Evolutionary conservation across 2,113 vertebrate genomes (phyloP), one percentile per base, ranked within the genome.

Genomic region (Erinaceus europaeus): DNA sequence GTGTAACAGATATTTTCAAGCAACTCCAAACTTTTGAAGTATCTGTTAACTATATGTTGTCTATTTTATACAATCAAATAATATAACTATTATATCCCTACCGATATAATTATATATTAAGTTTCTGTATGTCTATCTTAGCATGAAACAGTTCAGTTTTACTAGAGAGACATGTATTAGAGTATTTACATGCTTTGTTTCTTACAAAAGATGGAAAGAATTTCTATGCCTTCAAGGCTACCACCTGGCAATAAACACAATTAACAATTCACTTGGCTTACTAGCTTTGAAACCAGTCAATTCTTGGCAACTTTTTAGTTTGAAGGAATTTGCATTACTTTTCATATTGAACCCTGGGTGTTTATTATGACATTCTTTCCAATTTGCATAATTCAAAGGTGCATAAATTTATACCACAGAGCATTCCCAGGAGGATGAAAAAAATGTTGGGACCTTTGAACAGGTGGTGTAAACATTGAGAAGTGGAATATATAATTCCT

Each of bases 241-340:
- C 18, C 62, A 86, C 25, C 64, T 53, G n/a, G 42, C 32, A 74
- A 44, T 48, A 78, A 75, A 82, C 3, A 50, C 14, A 8, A 84
- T 64, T 57, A 67, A 55, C 15, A 78, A 14, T 84, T 84, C 59
- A 36, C 17, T 42, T 59, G 55, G 15, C 40, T 89, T 46, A 17
- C 25, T 27, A 59, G 46, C 20, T 92, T 86, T 81, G 69, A 77
- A 88, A 50, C n/a, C 15, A 65, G 48, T 27, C 13, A 48, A 34
- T 69, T 73, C 12, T 59, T 85, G 46, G 32, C 48, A 81, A 38
- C 32, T 34, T 77, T 90, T 78, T 78, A 91, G 76, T 74, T 84
- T 69, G 73, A 69, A 69, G 32, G 9, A 65, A 89, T 91, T 64
- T 64, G 27, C 13, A 34, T 77, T 77, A 59, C 84, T 86, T 61